Conservation (phyloP, 1,140 invertebrate species). For the Neuroterus valhalla region DNA sequence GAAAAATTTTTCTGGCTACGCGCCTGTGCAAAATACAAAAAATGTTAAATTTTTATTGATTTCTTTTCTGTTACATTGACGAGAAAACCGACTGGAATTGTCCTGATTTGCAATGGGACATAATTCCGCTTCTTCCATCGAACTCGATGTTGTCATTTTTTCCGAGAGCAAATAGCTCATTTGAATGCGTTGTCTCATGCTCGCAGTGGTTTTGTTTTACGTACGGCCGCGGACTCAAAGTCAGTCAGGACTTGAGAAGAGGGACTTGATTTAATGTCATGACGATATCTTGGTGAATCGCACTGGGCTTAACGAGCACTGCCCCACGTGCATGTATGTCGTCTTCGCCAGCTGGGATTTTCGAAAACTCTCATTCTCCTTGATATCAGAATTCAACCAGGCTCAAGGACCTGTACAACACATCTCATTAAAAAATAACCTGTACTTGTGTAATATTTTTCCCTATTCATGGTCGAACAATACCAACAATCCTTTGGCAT, state of each 20-base stretch:
- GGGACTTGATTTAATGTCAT: conserved; percentile 71
- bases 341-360: conserved; percentile 50
- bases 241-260: conserved; percentile 67
- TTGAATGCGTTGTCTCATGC: conserved; percentile 68
- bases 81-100: background rate
- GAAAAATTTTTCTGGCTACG: too few species aligned
- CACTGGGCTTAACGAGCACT: conserved; percentile 70
- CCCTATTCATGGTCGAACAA: too few species aligned
- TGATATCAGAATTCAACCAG: background rate
- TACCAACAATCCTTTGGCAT: background rate
- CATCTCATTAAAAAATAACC: too few species aligned
- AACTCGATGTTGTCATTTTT: conserved; percentile 65
- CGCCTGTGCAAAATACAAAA: too few species aligned
- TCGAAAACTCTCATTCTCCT: conserved; percentile 43
- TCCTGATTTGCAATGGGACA: conserved; percentile 28
- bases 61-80: background rate
- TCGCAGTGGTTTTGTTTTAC: conserved; percentile 68
- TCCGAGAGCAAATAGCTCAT: conserved; percentile 67
- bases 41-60: too few species aligned
- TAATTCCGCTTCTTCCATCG: conserved; percentile 37
- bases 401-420: conserved; percentile 5
- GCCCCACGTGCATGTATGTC: conserved; percentile 52
- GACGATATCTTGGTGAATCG: conserved; percentile 71
- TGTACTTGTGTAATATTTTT: too few species aligned
- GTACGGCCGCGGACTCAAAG: conserved; percentile 68